Conservation (phyloP, 2,888 invertebrate species). For the Hyposoter didymator region DNA sequence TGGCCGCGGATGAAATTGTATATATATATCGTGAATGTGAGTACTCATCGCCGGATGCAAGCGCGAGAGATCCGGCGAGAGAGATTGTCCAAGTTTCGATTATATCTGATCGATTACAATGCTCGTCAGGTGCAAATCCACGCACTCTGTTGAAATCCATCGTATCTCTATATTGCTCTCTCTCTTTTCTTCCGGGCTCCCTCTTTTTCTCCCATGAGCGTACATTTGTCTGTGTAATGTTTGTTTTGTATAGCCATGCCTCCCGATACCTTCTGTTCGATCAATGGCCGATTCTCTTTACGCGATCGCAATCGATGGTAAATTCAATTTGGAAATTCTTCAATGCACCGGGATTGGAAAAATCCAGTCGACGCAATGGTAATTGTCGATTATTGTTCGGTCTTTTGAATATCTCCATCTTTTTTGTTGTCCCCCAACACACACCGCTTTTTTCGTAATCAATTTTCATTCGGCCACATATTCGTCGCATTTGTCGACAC, state of each 20-base stretch:
- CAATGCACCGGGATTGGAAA: background rate
- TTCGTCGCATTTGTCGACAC: background rate
- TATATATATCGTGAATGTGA: background rate
- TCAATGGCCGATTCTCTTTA: conserved; percentile 47
- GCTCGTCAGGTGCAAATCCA: conserved; percentile 68
- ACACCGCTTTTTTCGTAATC: background rate
- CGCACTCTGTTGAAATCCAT: conserved; percentile 47
- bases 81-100: conserved; percentile 64
- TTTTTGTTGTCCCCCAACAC: background rate
- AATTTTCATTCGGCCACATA: background rate
- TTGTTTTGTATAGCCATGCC: background rate
- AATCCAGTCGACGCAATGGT: conserved; percentile 35
- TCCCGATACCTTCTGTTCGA: background rate
- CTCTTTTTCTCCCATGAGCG: background rate
- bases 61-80: conserved; percentile 59
- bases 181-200: background rate
- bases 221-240: background rate
- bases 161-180: conserved; percentile 7
- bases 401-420: background rate
- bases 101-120: conserved; percentile 67
- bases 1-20: background rate
- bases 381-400: conserved; percentile 46
- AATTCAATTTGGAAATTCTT: conserved; percentile 21
- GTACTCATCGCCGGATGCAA: conserved; percentile 59
- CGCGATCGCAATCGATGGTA: conserved; percentile 11